These are phyloP conservation scores for Alexandromys fortis DNA, from an alignment of 2,113 vertebrate species.

Conservation along the genomic window DNA sequence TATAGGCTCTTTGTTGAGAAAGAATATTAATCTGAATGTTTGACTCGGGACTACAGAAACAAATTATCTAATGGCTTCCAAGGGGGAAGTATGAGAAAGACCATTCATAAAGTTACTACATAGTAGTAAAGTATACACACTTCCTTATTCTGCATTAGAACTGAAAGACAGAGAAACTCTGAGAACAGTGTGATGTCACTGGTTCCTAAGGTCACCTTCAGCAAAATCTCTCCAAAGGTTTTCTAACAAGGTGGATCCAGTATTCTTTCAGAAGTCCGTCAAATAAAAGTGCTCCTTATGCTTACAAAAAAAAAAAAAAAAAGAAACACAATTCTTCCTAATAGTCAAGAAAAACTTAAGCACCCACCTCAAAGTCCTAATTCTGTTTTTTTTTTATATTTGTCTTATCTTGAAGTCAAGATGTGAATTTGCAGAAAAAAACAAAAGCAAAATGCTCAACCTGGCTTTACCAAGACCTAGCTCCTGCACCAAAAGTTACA, in stretches of 20 bases:
- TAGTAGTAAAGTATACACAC: conserved; percentile 84
- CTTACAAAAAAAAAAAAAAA: background rate
- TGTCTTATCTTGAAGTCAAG: conserved; percentile 20
- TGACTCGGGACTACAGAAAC: conserved; percentile 84
- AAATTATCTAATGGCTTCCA: conserved; percentile 87
- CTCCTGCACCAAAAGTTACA: conserved; percentile 32
- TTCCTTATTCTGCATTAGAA: conserved; percentile 81
- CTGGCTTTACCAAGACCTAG: background rate
- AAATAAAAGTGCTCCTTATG: conserved; percentile 71
- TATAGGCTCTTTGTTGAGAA: conserved; percentile 83
- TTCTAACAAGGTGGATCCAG: conserved; percentile 51
- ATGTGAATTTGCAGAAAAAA: background rate
- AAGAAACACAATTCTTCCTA: conserved; percentile 39
- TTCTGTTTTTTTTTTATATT: background rate
- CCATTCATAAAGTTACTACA: conserved; percentile 82
- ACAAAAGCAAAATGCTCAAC: background rate
- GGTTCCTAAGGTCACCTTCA: conserved; percentile 66
- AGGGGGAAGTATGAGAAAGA: conserved; percentile 84
- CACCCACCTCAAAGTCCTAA: background rate
- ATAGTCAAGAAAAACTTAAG: conserved; percentile 11
- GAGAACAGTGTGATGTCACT: conserved; percentile 71
- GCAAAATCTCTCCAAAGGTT: conserved; percentile 71
- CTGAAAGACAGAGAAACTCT: conserved; percentile 73
- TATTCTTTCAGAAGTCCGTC: conserved; percentile 68
- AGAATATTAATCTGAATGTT: conserved; percentile 84